Conservation (phyloP, 2,888 invertebrate genomes). For the Trichopria drosophilae region DNA sequence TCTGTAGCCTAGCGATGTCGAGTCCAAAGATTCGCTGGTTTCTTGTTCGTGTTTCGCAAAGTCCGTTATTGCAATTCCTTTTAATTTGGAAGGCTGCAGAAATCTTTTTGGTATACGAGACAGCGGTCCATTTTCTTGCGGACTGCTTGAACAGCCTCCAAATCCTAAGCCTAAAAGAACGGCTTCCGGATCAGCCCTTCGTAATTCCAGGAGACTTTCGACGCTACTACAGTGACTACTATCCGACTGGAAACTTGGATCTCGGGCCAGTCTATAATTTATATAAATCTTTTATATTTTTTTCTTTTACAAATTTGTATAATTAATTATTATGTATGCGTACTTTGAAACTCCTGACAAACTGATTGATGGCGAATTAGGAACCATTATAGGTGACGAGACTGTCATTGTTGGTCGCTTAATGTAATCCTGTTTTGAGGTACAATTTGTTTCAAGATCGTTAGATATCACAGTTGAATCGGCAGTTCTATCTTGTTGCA, state of each 20-base stretch:
- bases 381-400: conserved; percentile 49
- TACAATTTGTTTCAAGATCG: conserved; percentile 37
- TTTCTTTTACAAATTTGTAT: not conserved
- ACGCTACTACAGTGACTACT: conserved; percentile 76
- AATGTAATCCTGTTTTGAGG: conserved; percentile 34
- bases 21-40: conserved; percentile 73
- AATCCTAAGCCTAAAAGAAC: conserved; percentile 81
- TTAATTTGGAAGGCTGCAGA: conserved; percentile 77
- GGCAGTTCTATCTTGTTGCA: conserved; percentile 24
- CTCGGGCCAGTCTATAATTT: conserved; percentile 49
- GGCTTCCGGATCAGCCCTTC: conserved; percentile 87
- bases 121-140: conserved; percentile 63
- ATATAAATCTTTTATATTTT: no score
- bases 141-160: conserved; percentile 69
- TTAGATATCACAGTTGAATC: conserved; percentile 21
- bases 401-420: conserved; percentile 49
- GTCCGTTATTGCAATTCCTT: conserved; percentile 75
- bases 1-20: conserved; percentile 75
- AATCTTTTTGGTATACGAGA: conserved; percentile 83
- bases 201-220: conserved; percentile 78
- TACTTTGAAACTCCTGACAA: conserved; percentile 46
- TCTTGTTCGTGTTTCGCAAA: conserved; percentile 76
- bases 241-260: conserved; percentile 57
- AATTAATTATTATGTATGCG: not conserved
- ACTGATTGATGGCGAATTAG: conserved; percentile 45